A percentile compares a stretch with the other conserved stretches of the same genome.
phyloP scores from a whole-genome alignment of 2,888 invertebrate species.

The Synanthedon tipuliformis region DNA sequence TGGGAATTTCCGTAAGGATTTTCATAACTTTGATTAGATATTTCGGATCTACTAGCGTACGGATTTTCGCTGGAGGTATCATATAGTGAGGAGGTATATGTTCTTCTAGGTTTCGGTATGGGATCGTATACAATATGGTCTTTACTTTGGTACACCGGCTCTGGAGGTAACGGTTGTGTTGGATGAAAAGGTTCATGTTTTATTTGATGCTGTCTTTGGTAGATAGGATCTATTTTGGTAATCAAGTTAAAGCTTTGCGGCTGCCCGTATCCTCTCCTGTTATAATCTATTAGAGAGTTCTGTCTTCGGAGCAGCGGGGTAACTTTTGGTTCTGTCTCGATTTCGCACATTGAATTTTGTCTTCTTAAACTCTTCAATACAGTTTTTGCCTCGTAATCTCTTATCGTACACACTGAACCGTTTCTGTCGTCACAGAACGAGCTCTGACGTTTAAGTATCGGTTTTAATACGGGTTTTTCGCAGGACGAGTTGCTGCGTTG shows the following conservation, averaged over 20 bases:
- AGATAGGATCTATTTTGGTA: constrained; percentile 68
- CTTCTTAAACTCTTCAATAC: constrained; percentile 47
- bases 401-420: constrained; percentile 54
- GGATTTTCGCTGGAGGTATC: constrained; percentile 60
- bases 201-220: constrained; percentile 64
- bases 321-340: constrained; percentile 68
- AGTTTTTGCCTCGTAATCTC: constrained; percentile 60
- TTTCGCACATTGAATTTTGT: constrained; percentile 66
- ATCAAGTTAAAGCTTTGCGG: constrained; percentile 65
- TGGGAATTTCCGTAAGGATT: constrained; percentile 54
- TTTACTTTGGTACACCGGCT: constrained; percentile 66
- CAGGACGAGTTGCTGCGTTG: constrained; percentile 65
- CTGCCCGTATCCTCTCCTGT: constrained; percentile 59
- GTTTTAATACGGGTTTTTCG: constrained; percentile 57
- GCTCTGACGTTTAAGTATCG: constrained; percentile 61
- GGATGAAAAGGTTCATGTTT: constrained; percentile 65
- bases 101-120: constrained; percentile 63
- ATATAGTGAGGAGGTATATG: constrained; percentile 51
- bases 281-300: constrained; percentile 66
- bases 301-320: constrained; percentile 65
- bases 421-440: constrained; percentile 63
- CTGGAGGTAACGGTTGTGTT: constrained; percentile 64
- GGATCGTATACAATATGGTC: constrained; percentile 61
- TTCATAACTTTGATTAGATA: constrained; percentile 55
- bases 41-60: constrained; percentile 51